Conservation (phyloP, 2,888 invertebrate species). For the Andrena dorsata region DNA sequence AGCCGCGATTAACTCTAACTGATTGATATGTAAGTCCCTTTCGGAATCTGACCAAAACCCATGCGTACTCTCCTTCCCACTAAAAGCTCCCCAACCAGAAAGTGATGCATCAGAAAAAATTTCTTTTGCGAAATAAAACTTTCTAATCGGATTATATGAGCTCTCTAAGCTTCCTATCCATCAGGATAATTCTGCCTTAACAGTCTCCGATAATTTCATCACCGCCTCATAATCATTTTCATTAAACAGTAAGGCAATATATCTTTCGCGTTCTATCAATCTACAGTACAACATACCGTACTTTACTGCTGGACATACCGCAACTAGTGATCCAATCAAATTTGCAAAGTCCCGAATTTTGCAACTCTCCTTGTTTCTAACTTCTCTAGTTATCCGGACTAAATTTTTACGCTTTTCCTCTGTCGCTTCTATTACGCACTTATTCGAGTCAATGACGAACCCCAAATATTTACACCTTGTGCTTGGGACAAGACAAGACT, state of each 20-base stretch:
- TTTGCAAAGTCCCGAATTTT: slow-evolving; percentile 1
- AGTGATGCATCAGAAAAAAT: not conserved
- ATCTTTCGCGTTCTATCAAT: slow-evolving; percentile 7
- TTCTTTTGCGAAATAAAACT: not conserved
- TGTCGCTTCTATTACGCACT: not conserved
- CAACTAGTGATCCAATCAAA: slow-evolving; percentile 5
- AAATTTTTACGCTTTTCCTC: not conserved
- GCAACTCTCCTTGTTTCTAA: not conserved
- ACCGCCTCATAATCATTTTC: not conserved
- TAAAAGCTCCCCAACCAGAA: not conserved
- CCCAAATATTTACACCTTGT: slow-evolving; percentile 8
- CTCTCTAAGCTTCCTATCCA: not conserved
- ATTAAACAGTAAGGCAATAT: not conserved
- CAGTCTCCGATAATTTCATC: not conserved
- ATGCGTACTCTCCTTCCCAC: not conserved
- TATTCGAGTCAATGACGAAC: not conserved
- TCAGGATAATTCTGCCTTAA: not conserved
- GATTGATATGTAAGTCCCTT: slow-evolving; percentile 8
- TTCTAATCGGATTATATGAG: too few relatives aligned
- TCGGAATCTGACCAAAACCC: not conserved
- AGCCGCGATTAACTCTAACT: not conserved
- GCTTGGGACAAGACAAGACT: not conserved
- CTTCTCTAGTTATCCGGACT: not conserved
- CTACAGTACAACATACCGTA: slow-evolving; percentile 16
- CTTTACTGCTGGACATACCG: slow-evolving; percentile 4